Percentiles rank a stretch among this genome's conserved stretches.
These are phyloP conservation scores for Danio aesculapii DNA, from an alignment of 2,797 vertebrate genomes.

Conservation along the genomic window DNA sequence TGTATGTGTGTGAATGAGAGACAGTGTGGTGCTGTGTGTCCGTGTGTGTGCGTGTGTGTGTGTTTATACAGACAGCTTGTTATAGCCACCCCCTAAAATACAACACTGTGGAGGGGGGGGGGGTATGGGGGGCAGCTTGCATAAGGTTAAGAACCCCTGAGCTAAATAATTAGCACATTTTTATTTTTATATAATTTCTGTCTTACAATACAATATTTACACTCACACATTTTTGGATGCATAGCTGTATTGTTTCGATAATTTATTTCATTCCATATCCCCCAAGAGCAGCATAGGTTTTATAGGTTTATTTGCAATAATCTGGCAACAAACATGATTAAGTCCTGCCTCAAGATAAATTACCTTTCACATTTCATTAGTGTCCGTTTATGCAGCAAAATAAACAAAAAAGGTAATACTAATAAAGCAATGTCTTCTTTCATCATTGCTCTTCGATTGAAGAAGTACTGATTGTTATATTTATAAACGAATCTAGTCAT, in stretches of 20 bases:
- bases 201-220: neutral
- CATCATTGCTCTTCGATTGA: neutral
- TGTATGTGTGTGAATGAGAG: no score
- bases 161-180: no score
- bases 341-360: constrained; percentile 54
- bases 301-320: constrained; percentile 31
- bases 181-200: no score
- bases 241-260: neutral
- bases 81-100: no score
- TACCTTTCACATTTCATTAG: constrained; percentile 58
- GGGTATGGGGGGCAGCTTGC: no score
- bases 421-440: neutral
- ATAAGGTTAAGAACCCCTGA: no score
- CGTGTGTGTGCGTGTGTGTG: no score
- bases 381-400: constrained; percentile 65
- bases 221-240: neutral
- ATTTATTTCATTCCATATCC: neutral
- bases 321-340: constrained; percentile 33
- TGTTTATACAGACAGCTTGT: no score
- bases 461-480: constrained; percentile 13
- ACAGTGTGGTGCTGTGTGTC: no score
- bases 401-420: constrained; percentile 46
- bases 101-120: no score
- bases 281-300: constrained; percentile 50
- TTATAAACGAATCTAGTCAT: neutral